phyloP scores from a whole-genome alignment of 2,888 invertebrate species.

The Neoaliturus tenellus region DNA sequence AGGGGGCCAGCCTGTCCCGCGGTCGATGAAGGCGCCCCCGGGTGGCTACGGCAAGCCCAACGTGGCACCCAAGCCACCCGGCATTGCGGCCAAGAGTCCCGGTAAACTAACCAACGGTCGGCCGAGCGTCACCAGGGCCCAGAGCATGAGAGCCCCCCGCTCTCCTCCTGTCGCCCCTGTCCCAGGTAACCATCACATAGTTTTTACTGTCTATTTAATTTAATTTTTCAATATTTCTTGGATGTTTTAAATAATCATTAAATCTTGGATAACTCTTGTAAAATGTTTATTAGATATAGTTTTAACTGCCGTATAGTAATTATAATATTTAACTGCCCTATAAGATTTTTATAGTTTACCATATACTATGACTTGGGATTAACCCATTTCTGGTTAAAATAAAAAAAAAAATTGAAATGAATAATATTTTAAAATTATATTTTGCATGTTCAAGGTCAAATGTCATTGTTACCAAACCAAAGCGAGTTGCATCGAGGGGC shows the following conservation, averaged over 20 bases:
- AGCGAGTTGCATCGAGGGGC: slow-evolving; percentile 71
- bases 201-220: too few species aligned
- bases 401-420: too few species aligned
- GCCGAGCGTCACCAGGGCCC: slow-evolving; percentile 80
- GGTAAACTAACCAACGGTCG: slow-evolving; percentile 69
- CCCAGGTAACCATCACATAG: slow-evolving; percentile 39
- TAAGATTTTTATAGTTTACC: too few species aligned
- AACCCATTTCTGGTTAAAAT: too few species aligned
- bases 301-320: too few species aligned
- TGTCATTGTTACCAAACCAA: slow-evolving; percentile 57
- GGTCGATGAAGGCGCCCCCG: slow-evolving; percentile 51
- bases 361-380: too few species aligned
- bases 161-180: slow-evolving; percentile 77
- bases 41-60: slow-evolving; percentile 79
- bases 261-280: too few species aligned
- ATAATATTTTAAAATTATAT: background rate
- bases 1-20: slow-evolving; percentile 71
- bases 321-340: too few species aligned
- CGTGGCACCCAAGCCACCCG: slow-evolving; percentile 86
- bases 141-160: slow-evolving; percentile 90
- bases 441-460: slow-evolving; percentile 51
- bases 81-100: slow-evolving; percentile 65
- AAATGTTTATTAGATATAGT: too few species aligned
- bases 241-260: too few species aligned
- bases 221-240: too few species aligned